phyloP scores from a whole-genome alignment of 2,888 invertebrate genomes.

The Panzeria rudis region DNA sequence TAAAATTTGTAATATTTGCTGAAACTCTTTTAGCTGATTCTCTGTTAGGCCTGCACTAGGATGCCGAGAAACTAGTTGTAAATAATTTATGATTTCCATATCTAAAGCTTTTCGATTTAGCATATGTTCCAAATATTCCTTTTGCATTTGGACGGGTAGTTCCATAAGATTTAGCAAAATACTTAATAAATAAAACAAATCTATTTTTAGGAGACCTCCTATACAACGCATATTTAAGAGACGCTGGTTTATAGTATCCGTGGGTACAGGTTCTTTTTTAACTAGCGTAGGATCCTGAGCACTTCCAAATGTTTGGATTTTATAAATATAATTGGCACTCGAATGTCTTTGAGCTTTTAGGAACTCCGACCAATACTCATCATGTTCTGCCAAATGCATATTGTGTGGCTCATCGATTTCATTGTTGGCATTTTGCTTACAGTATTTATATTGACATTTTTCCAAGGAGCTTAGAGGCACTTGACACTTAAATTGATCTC shows the following conservation, averaged over 20 bases:
- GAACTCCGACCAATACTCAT: slow-evolving; percentile 52
- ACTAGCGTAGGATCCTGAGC: slow-evolving; percentile 38
- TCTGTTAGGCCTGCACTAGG: slow-evolving; percentile 20
- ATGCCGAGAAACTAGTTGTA: slow-evolving; percentile 36
- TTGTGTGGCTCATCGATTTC: background rate
- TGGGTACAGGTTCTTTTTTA: slow-evolving; percentile 15
- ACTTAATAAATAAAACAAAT: slow-evolving; percentile 59
- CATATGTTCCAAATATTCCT: slow-evolving; percentile 27
- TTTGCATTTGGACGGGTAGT: background rate
- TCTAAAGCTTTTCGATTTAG: slow-evolving; percentile 19
- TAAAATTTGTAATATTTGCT: background rate
- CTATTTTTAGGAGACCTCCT: slow-evolving; percentile 3
- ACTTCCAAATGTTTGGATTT: slow-evolving; percentile 28
- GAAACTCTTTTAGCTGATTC: background rate
- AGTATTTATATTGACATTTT: slow-evolving; percentile 44
- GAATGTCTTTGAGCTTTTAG: slow-evolving; percentile 46
- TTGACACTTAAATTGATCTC: background rate
- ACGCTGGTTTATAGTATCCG: slow-evolving; percentile 14
- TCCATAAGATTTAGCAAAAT: slow-evolving; percentile 46
- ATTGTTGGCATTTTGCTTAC: background rate
- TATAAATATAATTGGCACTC: slow-evolving; percentile 54
- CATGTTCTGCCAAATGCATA: background rate
- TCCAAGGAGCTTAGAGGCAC: slow-evolving; percentile 21
- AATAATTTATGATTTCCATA: slow-evolving; percentile 38
- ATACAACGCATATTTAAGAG: slow-evolving; percentile 28